phyloP scores from a whole-genome alignment of 1,140 invertebrate species.

The Danaus melanippus region DNA sequence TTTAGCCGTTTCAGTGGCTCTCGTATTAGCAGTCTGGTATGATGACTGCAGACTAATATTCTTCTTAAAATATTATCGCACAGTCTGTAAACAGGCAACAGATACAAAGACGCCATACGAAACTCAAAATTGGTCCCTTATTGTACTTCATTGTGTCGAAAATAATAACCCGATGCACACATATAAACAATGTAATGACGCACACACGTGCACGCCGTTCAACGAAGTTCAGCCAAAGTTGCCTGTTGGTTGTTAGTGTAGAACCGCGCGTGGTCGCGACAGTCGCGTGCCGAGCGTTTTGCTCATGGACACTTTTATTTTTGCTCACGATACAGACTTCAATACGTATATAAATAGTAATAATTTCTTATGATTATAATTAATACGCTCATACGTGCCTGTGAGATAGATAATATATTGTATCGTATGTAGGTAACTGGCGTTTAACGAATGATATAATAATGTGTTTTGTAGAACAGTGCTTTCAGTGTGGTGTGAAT shows the following conservation, averaged over 20 bases:
- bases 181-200: conserved; percentile 3
- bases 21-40: too few relatives aligned
- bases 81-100: too few relatives aligned
- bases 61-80: too few relatives aligned
- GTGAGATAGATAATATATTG: too few relatives aligned
- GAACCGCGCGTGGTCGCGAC: conserved; percentile 51
- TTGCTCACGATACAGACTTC: conserved; percentile 41
- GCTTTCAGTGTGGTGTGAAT: conserved; percentile 60
- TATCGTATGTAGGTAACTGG: too few relatives aligned
- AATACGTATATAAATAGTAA: conserved; percentile 8
- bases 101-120: too few relatives aligned
- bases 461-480: conserved; percentile 44
- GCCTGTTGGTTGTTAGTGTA: conserved; percentile 52
- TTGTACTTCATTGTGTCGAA: conserved; percentile 53
- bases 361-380: neutral
- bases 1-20: too few relatives aligned
- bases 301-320: conserved; percentile 43
- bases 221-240: conserved; percentile 22
- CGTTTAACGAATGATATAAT: too few relatives aligned
- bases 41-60: too few relatives aligned
- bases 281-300: conserved; percentile 38
- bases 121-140: conserved; percentile 39
- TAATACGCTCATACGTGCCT: too few relatives aligned
- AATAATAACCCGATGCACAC: conserved; percentile 47
- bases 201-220: conserved; percentile 29